Evolutionary conservation across 2,888 invertebrate species (phyloP), one percentile per base, ranked within the genome.

Genomic region (Tenodera sinensis): DNA sequence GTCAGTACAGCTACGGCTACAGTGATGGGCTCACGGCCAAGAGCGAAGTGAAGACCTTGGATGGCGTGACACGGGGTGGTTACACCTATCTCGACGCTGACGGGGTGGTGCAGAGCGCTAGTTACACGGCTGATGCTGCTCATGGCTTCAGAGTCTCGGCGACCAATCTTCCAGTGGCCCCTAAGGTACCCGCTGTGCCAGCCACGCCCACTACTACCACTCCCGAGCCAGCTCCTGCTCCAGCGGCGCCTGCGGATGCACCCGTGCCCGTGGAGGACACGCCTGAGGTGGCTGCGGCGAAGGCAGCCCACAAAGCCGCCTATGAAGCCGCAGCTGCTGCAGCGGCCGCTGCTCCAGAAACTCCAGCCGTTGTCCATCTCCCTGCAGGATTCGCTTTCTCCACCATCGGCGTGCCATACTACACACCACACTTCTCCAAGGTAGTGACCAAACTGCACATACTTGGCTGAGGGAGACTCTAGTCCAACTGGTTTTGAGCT

Each of bases 31-130:
- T 90, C n/a, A 89, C 91, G 20, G 91, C 91, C 89, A 91, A 91
- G 88, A 90, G 88, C 30, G 91, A 91, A 91, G 95, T 94, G 90
- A 94, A 93, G 91, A 93, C 95, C 12, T 92, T 93, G 15, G 95
- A 95, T 91, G 96, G 96, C 34, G 93, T 95, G 86, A 95, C 95
- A 47, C 94, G 95, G 28, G 96, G 96, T 90, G 94, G 94, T 84
- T 96, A 95, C 92, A 94, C 94, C 82, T 96, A 95, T 92, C 92
- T 96, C 42, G 96, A 96, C 92, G 94, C 94, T 28, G 93, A 95
- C 90, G 95, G 95, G 28, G 28, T 91, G 84, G 89, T 92, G 12
- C 92, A 92, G 91, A 91, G 90, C 83, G 91, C 91, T 85, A 91
- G 91, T 90, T 92, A 92, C 91, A 91, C 91, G 20, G 87, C 91